Evolutionary conservation across 2,797 vertebrate genomes (phyloP).

Genomic region (Numenius phaeopus): DNA sequence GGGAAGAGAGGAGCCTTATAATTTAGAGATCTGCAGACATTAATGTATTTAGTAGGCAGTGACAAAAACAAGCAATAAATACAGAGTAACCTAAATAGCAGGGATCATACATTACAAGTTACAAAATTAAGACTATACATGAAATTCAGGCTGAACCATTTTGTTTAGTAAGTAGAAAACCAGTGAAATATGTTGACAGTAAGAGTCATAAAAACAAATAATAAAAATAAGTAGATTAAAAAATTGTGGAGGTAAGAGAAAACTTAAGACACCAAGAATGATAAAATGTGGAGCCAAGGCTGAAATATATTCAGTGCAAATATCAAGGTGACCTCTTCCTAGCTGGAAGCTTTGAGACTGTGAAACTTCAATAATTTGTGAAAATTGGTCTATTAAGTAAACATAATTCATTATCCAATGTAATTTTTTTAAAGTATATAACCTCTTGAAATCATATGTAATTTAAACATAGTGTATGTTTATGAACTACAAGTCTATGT

Average conservation of each 20-base stretch:
- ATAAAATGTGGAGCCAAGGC: conserved; percentile 8
- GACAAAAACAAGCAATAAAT: conserved; percentile 56
- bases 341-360: neutral
- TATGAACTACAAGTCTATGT: conserved; percentile 42
- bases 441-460: neutral
- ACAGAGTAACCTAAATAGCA: conserved; percentile 25
- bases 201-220: conserved; percentile 63
- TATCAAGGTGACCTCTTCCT: conserved; percentile 51
- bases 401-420: neutral
- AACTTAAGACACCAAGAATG: conserved; percentile 23
- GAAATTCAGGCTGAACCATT: conserved; percentile 31
- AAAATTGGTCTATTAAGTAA: neutral
- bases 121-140: conserved; percentile 43
- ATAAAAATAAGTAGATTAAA: conserved; percentile 65
- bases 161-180: conserved; percentile 62
- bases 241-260: conserved; percentile 45
- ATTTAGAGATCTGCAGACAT: conserved; percentile 10
- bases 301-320: conserved; percentile 26
- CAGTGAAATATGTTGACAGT: conserved; percentile 66
- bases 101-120: conserved; percentile 33
- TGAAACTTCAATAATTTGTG: neutral
- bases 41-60: conserved; percentile 26
- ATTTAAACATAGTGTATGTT: conserved; percentile 34
- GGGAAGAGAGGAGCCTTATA: neutral
- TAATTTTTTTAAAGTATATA: neutral